phyloP scores from a whole-genome alignment of 2,113 vertebrate genomes.

The Struthio camelus region DNA sequence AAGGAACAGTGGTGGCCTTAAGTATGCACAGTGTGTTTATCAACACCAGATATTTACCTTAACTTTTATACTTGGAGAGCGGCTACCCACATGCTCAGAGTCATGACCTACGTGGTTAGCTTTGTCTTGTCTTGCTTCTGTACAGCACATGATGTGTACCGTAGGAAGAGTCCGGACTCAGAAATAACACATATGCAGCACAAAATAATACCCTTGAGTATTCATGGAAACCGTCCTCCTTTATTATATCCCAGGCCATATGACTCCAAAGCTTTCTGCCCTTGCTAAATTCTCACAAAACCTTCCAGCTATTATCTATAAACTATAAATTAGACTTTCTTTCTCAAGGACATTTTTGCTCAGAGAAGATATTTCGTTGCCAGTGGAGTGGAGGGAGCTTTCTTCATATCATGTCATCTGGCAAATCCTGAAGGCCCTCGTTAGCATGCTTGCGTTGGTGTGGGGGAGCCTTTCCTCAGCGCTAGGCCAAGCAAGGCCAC shows the following conservation, averaged over 20 bases:
- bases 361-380: background rate
- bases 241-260: background rate
- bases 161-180: background rate
- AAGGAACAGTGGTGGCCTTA: background rate
- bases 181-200: background rate
- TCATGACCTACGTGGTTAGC: constrained; percentile 37
- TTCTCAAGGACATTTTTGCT: background rate
- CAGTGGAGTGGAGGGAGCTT: background rate
- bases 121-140: constrained; percentile 35
- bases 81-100: constrained; percentile 29
- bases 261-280: constrained; percentile 28
- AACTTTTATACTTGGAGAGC: background rate
- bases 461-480: background rate
- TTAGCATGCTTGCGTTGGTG: background rate
- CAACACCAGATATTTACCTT: constrained; percentile 51
- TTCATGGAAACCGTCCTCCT: background rate
- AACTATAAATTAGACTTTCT: background rate
- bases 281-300: background rate
- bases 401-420: background rate
- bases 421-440: background rate
- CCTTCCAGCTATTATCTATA: background rate
- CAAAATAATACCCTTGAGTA: background rate
- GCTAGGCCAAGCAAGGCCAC: rapidly evolving
- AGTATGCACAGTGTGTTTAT: constrained; percentile 18
- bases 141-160: background rate